These are phyloP conservation scores for Geococcyx californianus DNA, from an alignment of 2,113 vertebrate species.

Conservation along the genomic window DNA sequence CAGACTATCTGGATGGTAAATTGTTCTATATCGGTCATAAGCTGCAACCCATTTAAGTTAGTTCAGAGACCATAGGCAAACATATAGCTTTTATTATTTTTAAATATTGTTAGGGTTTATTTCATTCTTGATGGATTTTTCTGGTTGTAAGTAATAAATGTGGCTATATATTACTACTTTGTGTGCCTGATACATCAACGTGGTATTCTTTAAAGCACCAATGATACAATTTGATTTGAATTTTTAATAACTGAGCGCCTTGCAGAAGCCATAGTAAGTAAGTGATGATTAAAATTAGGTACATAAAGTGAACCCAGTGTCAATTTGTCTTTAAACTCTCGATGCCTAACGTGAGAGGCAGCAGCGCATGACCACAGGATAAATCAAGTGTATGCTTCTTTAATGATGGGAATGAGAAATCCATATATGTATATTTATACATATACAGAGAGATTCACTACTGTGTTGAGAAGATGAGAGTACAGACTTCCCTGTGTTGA, in stretches of 20 bases:
- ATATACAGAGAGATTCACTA: background rate
- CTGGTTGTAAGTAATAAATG: constrained; percentile 15
- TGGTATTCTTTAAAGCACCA: background rate
- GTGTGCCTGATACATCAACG: background rate
- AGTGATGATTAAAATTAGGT: background rate
- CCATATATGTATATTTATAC: background rate
- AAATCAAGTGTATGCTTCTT: background rate
- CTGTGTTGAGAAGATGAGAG: background rate
- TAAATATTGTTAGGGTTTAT: background rate
- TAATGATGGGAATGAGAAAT: background rate
- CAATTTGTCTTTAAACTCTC: background rate
- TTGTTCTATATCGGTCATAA: constrained; percentile 51
- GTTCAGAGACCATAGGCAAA: background rate
- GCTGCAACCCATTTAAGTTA: background rate
- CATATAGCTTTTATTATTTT: constrained; percentile 20
- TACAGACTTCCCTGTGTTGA: background rate
- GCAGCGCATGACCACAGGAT: background rate
- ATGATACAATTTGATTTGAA: background rate
- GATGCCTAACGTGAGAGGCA: background rate
- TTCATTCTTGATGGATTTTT: background rate
- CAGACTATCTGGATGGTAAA: constrained; percentile 29
- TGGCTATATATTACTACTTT: background rate
- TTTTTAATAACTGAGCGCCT: constrained; percentile 17
- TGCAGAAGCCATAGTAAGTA: background rate
- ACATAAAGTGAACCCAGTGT: background rate